Conservation (phyloP, 2,888 invertebrate species). For the Himalopsyche anomala region DNA sequence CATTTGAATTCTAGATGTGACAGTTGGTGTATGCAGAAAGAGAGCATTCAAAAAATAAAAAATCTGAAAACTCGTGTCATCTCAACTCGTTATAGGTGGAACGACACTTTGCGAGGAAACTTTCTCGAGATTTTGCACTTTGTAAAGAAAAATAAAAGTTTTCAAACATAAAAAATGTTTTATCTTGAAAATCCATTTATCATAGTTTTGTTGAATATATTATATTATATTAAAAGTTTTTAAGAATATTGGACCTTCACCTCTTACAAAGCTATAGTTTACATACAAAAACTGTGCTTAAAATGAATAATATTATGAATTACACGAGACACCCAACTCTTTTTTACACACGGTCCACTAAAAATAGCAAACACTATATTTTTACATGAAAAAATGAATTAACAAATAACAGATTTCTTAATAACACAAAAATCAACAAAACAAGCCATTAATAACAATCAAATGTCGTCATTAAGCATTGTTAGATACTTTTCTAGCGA, state of each 20-base stretch:
- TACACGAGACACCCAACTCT: too few species aligned
- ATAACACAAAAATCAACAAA: too few species aligned
- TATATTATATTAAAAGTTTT: neutral
- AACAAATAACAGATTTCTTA: too few species aligned
- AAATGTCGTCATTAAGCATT: too few species aligned
- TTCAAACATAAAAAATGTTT: constrained; percentile 21
- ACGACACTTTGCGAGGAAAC: constrained; percentile 25
- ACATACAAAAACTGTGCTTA: too few species aligned
- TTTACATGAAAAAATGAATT: too few species aligned
- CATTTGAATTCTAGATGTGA: neutral
- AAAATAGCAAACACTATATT: too few species aligned
- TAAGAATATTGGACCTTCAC: constrained; percentile 1
- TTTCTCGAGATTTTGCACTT: constrained; percentile 25
- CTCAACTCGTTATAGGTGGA: constrained; percentile 16
- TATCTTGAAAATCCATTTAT: constrained; percentile 30
- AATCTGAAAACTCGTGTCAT: constrained; percentile 13
- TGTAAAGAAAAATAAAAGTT: constrained; percentile 34
- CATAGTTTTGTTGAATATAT: constrained; percentile 29
- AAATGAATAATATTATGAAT: too few species aligned
- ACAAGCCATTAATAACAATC: too few species aligned
- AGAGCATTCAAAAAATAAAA: neutral
- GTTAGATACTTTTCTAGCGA: too few species aligned
- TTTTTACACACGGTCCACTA: too few species aligned
- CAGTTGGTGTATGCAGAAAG: neutral
- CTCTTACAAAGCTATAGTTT: neutral